phyloP scores from a whole-genome alignment of 2,888 invertebrate genomes.

The Elysia crispata region DNA sequence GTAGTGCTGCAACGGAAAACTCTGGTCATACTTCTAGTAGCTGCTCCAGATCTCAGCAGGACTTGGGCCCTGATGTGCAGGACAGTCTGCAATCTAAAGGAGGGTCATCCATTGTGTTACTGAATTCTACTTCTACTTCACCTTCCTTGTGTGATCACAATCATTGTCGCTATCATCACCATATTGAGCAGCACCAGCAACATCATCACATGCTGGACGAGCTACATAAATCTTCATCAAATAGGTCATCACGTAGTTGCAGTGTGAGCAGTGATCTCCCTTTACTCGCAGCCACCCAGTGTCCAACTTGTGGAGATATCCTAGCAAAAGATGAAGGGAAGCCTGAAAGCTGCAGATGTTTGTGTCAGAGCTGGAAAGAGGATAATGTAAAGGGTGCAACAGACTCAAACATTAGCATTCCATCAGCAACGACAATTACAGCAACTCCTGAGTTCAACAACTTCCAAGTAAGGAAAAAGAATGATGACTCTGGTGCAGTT shows the following conservation, averaged over 20 bases:
- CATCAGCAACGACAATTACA: neutral
- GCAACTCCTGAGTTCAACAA: too few relatives aligned
- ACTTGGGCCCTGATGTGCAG: neutral
- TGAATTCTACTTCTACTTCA: neutral
- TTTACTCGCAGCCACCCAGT: slow-evolving; percentile 14
- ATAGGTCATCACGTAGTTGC: slow-evolving; percentile 18
- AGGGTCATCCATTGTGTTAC: neutral
- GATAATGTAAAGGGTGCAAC: neutral
- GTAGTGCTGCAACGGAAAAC: neutral
- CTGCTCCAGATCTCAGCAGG: too few relatives aligned
- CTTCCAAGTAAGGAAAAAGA: too few relatives aligned
- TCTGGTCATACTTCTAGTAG: too few relatives aligned
- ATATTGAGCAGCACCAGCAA: neutral
- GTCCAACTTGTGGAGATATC: neutral
- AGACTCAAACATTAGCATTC: neutral
- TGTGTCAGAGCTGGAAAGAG: neutral
- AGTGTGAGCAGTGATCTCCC: slow-evolving; percentile 42
- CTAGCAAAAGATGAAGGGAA: neutral
- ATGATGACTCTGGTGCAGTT: too few relatives aligned
- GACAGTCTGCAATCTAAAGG: neutral
- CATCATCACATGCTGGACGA: neutral
- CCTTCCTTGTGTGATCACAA: neutral
- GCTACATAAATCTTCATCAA: neutral
- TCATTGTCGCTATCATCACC: neutral
- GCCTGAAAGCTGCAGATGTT: neutral